A percentile compares a stretch with the other conserved stretches of the same genome.
These are phyloP conservation scores for Megastigmus dorsalis DNA, from an alignment of 2,888 invertebrate species.

Conservation along the genomic window DNA sequence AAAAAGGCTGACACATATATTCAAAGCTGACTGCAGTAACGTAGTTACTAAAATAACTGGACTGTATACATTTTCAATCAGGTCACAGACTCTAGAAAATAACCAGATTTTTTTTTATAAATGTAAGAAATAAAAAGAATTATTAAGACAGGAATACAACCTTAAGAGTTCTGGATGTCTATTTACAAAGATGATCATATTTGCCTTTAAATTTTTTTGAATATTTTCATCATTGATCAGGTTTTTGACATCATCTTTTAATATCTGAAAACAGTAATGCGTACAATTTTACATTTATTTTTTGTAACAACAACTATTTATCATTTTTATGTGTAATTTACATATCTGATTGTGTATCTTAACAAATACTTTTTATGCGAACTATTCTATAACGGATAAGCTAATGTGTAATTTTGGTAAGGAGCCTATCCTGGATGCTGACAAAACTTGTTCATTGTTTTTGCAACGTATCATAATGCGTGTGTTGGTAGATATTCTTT, in stretches of 20 bases:
- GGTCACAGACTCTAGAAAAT: background rate
- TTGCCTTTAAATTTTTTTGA: background rate
- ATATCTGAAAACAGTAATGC: background rate
- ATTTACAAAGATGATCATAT: background rate
- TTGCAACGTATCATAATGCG: background rate
- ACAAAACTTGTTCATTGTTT: background rate
- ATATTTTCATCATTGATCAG: background rate
- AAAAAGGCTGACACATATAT: background rate
- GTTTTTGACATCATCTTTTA: constrained; percentile 4
- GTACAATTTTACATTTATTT: background rate
- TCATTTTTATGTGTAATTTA: no score
- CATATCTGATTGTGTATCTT: background rate
- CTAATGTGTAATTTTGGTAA: no score
- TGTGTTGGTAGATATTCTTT: no score
- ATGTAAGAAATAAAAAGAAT: background rate
- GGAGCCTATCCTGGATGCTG: no score
- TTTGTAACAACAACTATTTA: no score
- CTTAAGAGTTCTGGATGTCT: constrained; percentile 8
- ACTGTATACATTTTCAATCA: background rate
- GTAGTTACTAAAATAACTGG: background rate
- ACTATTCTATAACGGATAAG: no score
- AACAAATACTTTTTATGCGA: background rate
- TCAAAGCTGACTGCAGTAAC: background rate
- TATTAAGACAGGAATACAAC: background rate
- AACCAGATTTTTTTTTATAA: background rate